These are phyloP conservation scores for Pteromalus puparum DNA, from an alignment of 1,140 invertebrate species.

Conservation along the genomic window DNA sequence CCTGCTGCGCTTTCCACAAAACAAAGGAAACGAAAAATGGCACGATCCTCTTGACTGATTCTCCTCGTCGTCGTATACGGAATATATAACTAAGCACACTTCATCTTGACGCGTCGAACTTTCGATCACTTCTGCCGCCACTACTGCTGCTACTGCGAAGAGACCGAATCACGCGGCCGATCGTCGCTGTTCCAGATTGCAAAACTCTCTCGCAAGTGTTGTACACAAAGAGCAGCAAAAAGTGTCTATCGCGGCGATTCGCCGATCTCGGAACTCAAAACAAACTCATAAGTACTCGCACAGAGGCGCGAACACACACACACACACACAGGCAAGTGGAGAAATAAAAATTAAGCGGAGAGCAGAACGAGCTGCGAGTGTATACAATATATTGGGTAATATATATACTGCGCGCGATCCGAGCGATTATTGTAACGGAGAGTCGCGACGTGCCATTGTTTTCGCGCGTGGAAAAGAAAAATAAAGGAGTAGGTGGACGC, in stretches of 20 bases:
- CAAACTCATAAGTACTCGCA: too few relatives aligned
- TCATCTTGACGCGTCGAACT: not conserved
- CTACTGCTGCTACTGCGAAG: too few relatives aligned
- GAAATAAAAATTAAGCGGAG: too few relatives aligned
- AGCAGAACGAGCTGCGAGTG: too few relatives aligned
- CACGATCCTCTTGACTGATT: not conserved
- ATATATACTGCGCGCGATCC: not conserved
- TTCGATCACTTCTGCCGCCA: not conserved
- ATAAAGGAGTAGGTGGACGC: not conserved
- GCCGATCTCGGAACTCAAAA: not conserved
- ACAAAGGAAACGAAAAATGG: not conserved
- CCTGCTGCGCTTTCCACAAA: not conserved
- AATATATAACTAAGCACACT: not conserved
- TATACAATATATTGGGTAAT: not conserved
- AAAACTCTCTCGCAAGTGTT: not conserved
- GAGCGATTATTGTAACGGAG: not conserved
- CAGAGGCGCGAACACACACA: too few relatives aligned
- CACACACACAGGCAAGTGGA: too few relatives aligned
- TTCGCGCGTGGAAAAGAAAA: not conserved
- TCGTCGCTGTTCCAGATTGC: not conserved
- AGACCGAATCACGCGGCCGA: not conserved
- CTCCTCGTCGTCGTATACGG: not conserved
- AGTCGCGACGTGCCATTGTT: not conserved
- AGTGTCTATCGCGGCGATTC: not conserved
- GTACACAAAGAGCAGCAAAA: not conserved